Evolutionary conservation across 2,797 vertebrate species (phyloP), one percentile per base, ranked within the genome.

Genomic region (Bryconaethiops microstoma): DNA sequence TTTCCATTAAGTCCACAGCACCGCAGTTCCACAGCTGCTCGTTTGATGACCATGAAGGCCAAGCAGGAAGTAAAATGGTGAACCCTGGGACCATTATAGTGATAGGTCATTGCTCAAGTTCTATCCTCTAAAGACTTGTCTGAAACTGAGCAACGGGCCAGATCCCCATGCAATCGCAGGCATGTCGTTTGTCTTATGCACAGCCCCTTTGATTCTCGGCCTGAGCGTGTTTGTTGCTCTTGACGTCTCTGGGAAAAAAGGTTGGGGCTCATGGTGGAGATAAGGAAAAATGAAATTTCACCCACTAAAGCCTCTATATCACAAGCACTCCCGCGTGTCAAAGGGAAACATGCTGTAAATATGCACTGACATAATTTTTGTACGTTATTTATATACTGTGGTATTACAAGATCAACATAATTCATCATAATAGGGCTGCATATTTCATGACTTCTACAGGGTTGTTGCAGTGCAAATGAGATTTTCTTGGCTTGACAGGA

Each of bases 181-280:
- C 88, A 88, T 89, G 85, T 90, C 77, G 88, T 92, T 82, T 76
- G 70, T 90, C 81, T 89, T 86, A 72, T 86, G 80, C 77, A 45
- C 80, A 78, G 86, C 70, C 76, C 67, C 52, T 88, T 83, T 87
- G 80, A 91, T 89, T 85, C 42, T 74, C 19, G 13, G 77, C 83
- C 84, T 86, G 87, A 85, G 88, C 87, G 87, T 74, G 72, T 89
- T 88, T 80, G 74, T 85, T 84, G 82, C 84, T 75, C 77, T 54
- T 79, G 84, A 91, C 88, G 86, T 84, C 79, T 85, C 74, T 85
- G 85, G 77, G 85, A 87, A 83, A n/a, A 86, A 76, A 45, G 71
- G 57, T 57, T 57, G 69, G 76, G 42, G 55, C 42, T 45, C 65
- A 29, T 29, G 29, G 63, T 12, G 67, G 59, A 76, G 79, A 75